Percentiles rank a stretch among this genome's conserved stretches.
Evolutionary conservation across 2,797 vertebrate species (phyloP).

Genomic region (Atherinosoma microstoma): DNA sequence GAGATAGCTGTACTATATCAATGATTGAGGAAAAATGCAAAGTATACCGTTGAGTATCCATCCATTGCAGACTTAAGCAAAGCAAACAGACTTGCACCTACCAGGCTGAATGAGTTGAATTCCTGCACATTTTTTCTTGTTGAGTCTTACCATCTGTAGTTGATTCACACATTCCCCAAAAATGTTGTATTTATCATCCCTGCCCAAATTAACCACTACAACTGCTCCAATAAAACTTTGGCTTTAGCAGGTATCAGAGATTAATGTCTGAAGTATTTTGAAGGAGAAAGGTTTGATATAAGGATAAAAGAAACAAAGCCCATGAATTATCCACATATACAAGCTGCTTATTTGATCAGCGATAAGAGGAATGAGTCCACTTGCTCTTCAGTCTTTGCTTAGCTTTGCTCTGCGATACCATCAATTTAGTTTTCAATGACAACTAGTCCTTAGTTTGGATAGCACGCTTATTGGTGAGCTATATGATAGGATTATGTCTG

Average conservation of each 20-base stretch:
- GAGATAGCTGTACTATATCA: not conserved
- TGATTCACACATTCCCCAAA: slow-evolving; percentile 16
- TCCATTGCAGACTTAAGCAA: not conserved
- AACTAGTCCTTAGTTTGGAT: slow-evolving; percentile 67
- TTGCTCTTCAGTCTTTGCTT: slow-evolving; percentile 68
- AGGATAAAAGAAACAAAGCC: slow-evolving; percentile 77
- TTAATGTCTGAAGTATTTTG: slow-evolving; percentile 76
- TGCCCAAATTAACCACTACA: slow-evolving; percentile 16
- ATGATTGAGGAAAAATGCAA: not conserved
- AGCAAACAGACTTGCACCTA: not conserved
- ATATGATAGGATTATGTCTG: slow-evolving; percentile 62
- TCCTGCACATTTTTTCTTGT: not conserved
- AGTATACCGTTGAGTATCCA: slow-evolving; percentile 3
- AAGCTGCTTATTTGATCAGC: slow-evolving; percentile 80
- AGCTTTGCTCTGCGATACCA: slow-evolving; percentile 67
- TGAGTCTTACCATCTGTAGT: slow-evolving; percentile 1
- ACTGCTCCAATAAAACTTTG: slow-evolving; percentile 53
- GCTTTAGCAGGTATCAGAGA: slow-evolving; percentile 69
- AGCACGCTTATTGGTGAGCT: slow-evolving; percentile 53
- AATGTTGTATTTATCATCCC: slow-evolving; percentile 8
- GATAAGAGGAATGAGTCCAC: slow-evolving; percentile 79
- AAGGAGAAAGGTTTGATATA: slow-evolving; percentile 75
- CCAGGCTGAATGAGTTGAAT: not conserved
- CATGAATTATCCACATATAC: slow-evolving; percentile 79
- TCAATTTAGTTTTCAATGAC: slow-evolving; percentile 76